These are phyloP conservation scores for Macrosteles quadrilineatus DNA, from an alignment of 1,140 invertebrate species.

Conservation along the genomic window DNA sequence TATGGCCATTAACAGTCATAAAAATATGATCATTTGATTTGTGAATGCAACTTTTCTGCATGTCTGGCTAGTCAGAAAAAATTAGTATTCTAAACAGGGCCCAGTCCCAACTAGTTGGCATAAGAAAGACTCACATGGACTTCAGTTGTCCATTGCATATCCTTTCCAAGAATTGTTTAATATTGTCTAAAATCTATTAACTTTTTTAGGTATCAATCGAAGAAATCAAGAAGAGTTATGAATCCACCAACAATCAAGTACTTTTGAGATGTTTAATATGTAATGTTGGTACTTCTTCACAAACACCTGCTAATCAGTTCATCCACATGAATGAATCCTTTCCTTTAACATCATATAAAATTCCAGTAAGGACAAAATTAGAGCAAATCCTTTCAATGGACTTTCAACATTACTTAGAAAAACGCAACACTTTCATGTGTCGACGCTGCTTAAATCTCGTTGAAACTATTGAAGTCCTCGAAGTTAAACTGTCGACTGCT, in stretches of 20 bases:
- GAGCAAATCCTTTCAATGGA: constrained; percentile 26
- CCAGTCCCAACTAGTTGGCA: no score
- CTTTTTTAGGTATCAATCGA: constrained; percentile 29
- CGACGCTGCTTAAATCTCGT: constrained; percentile 31
- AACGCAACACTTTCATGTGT: constrained; percentile 31
- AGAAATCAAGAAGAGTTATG: constrained; percentile 26
- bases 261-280: constrained; percentile 31
- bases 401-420: constrained; percentile 26
- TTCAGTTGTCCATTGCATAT: no score
- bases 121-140: no score
- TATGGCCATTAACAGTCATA: no score
- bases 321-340: constrained; percentile 33
- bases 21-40: no score
- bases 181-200: background rate
- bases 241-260: background rate
- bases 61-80: no score
- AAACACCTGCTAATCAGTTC: constrained; percentile 27
- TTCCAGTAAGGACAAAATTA: constrained; percentile 25
- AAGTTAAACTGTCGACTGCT: constrained; percentile 28
- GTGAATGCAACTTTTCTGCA: no score
- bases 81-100: no score
- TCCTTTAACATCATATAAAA: constrained; percentile 19
- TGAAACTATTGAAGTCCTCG: constrained; percentile 28
- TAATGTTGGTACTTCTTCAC: constrained; percentile 16
- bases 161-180: no score